Evolutionary conservation across 2,113 vertebrate genomes (phyloP).

Genomic region (Lamprotornis superbus): DNA sequence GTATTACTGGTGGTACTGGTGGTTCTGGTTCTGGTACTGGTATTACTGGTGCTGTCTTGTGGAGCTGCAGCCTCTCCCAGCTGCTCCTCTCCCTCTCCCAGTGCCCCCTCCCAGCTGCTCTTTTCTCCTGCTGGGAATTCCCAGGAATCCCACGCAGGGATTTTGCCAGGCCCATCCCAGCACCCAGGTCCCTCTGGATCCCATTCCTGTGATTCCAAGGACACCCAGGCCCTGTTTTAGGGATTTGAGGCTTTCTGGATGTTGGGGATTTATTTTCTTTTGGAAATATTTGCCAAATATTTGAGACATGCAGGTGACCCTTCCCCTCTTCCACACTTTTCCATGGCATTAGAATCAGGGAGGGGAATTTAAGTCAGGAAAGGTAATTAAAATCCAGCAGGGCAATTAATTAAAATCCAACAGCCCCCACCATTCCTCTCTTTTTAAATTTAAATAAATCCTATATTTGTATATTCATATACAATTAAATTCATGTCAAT

Average conservation of each 20-base stretch:
- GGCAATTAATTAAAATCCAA: background rate
- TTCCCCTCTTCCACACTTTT: background rate
- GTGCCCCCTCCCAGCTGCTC: background rate
- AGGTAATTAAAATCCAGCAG: background rate
- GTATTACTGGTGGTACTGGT: background rate
- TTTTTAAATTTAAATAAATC: background rate
- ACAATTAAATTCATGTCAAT: background rate
- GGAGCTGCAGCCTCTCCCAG: background rate
- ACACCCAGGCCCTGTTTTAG: background rate
- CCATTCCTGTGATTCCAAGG: background rate
- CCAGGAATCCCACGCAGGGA: rapidly evolving
- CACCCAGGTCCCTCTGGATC: background rate
- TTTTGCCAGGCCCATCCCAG: background rate
- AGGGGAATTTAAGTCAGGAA: background rate
- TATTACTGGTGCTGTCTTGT: background rate
- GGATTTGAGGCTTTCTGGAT: background rate
- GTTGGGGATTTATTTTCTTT: background rate
- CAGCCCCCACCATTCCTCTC: background rate
- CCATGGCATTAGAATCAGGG: background rate
- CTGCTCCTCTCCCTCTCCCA: background rate
- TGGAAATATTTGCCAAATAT: background rate
- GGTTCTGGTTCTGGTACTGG: background rate
- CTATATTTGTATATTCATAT: background rate
- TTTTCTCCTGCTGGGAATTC: rapidly evolving
- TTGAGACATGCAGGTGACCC: background rate